Evolutionary conservation across 2,888 invertebrate species (phyloP), one percentile per base, ranked within the genome.

Genomic region (Candidula unifasciata): DNA sequence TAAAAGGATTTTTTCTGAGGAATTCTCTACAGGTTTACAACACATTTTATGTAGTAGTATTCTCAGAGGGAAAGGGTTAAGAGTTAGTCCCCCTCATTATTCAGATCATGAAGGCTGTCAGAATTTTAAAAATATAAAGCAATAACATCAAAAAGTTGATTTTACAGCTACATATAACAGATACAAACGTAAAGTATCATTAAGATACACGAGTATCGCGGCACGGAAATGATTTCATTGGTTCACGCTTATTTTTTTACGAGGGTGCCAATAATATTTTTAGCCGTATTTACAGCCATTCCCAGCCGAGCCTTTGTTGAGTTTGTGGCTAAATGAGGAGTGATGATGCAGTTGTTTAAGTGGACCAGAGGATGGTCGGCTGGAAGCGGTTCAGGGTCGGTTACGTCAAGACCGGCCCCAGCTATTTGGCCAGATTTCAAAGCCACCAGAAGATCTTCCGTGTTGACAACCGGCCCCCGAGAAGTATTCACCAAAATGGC

Each of bases 321-420:
- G 2, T 97, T 97, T 90, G 97, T 97, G 81, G 97, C 98, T 91
- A 98, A 95, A 94, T 98, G 98, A 18, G 98, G 98, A 10, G 96
- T 94, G 64, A 98, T 93, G 86, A 97, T 96, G 93, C 97, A 97
- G 93, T 98, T 98, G 37, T 95, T 94, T 35, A 98, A 92, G 85
- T 95, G 95, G 21, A 97, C 95, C 33, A 98, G 94, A 2, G 96
- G 96, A 94, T 95, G 96, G 89, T 97, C 95, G 16, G 96, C 90
- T 0, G 97, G 97, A 86, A 98, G 94, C 0, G 98, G 98, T 93
- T 98, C 98, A 0, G 97, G 98, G 6, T 96, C 96, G 87, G 96
- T 97, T 0, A 98, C 98, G 94, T 98, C 98, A 57, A 98, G 94
- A 0, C 97, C 98, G 0, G 98, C 98, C 0, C 96, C 97, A 90